A percentile compares a stretch with the other conserved stretches of the same genome.
Conservation (phyloP, 2,888 invertebrate species). For the Epistrophella euchroma region DNA sequence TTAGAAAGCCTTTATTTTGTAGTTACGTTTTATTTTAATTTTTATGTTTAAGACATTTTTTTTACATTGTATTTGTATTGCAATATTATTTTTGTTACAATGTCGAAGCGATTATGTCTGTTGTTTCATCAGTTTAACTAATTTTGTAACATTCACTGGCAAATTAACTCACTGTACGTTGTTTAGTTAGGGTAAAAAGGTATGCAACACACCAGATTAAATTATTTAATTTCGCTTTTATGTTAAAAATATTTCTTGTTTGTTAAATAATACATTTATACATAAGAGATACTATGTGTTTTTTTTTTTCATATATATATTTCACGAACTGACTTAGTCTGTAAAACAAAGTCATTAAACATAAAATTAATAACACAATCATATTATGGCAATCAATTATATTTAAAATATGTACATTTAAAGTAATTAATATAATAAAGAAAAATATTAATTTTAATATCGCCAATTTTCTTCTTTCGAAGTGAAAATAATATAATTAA, state of each 20-base stretch:
- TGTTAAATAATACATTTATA: constrained; percentile 74
- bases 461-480: constrained; percentile 66
- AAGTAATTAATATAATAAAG: constrained; percentile 23
- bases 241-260: constrained; percentile 42
- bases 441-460: constrained; percentile 65
- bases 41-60: constrained; percentile 38
- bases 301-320: constrained; percentile 8
- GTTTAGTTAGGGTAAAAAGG: constrained; percentile 75
- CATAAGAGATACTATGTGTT: constrained; percentile 59
- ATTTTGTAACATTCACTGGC: constrained; percentile 73
- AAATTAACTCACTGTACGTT: constrained; percentile 73
- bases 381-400: constrained; percentile 75
- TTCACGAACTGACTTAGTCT: constrained; percentile 74
- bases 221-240: constrained; percentile 48
- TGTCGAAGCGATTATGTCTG: constrained; percentile 50
- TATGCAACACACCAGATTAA: constrained; percentile 80
- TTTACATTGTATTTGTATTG: constrained; percentile 37
- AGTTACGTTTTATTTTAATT: constrained; percentile 35
- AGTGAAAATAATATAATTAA: constrained; percentile 61
- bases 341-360: constrained; percentile 61
- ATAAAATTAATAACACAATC: constrained; percentile 76
- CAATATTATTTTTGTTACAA: constrained; percentile 37
- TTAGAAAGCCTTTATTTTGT: constrained; percentile 76
- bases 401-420: constrained; percentile 70
- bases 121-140: constrained; percentile 66